These are phyloP conservation scores for Yoshiicerus persimilis DNA, from an alignment of 1,140 invertebrate genomes.

Conservation along the genomic window DNA sequence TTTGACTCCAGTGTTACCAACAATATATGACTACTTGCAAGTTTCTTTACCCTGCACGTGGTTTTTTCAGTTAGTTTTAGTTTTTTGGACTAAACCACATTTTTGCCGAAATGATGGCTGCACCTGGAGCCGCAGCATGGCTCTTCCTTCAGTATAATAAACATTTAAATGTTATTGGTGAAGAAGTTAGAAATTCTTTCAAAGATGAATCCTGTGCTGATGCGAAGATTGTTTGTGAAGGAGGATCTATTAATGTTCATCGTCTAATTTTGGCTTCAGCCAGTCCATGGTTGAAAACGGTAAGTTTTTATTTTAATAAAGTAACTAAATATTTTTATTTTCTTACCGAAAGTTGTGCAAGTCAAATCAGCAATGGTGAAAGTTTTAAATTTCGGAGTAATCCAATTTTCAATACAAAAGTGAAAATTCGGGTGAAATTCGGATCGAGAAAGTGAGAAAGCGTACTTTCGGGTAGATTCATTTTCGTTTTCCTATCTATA, in stretches of 20 bases:
- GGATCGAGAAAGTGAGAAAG: neutral
- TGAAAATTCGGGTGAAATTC: conserved; percentile 16
- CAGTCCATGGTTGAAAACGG: conserved; percentile 48
- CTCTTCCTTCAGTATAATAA: conserved; percentile 51
- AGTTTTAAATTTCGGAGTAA: neutral
- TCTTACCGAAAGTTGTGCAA: neutral
- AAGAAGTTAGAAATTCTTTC: conserved; percentile 48
- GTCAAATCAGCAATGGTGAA: neutral
- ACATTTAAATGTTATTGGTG: conserved; percentile 49
- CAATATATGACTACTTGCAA: neutral
- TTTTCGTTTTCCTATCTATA: too few relatives aligned
- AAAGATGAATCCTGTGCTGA: conserved; percentile 47
- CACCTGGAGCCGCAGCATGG: conserved; percentile 43
- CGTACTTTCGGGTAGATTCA: too few relatives aligned
- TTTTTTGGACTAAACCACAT: too few relatives aligned
- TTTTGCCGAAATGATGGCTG: conserved; percentile 31
- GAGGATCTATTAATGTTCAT: conserved; percentile 48
- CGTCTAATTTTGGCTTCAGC: conserved; percentile 49
- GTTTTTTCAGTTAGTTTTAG: neutral
- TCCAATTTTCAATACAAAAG: neutral
- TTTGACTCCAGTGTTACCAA: neutral
- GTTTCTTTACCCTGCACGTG: neutral
- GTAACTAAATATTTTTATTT: neutral
- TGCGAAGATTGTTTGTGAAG: conserved; percentile 48
- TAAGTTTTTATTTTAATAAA: too few relatives aligned